phyloP scores from a whole-genome alignment of 2,797 vertebrate genomes.

The Leptoclinus maculatus region DNA sequence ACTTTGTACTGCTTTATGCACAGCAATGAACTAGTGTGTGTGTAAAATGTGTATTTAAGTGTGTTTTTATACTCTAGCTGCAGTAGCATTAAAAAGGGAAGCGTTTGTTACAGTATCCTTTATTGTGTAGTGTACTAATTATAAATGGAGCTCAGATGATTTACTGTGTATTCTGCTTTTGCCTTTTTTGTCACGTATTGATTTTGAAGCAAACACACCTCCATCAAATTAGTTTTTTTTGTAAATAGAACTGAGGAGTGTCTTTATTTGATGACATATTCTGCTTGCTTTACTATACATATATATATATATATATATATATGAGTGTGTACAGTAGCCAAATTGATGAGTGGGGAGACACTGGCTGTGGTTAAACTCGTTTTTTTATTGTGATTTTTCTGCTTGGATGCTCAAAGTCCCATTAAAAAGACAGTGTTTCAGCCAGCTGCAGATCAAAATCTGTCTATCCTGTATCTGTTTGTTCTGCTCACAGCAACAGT shows the following conservation, averaged over 20 bases:
- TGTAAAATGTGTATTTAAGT: slow-evolving; percentile 73
- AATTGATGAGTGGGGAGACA: slow-evolving; percentile 8
- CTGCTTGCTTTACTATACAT: slow-evolving; percentile 33
- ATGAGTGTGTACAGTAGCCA: slow-evolving; percentile 18
- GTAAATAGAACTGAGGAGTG: slow-evolving; percentile 68
- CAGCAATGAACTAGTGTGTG: slow-evolving; percentile 76
- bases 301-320: too few relatives aligned
- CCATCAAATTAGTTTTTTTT: slow-evolving; percentile 36
- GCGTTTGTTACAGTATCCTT: slow-evolving; percentile 44
- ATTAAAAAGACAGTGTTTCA: slow-evolving; percentile 8
- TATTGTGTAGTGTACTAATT: slow-evolving; percentile 60
- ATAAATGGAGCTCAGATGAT: slow-evolving; percentile 54
- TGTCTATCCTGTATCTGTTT: slow-evolving; percentile 12
- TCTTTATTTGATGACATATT: slow-evolving; percentile 44
- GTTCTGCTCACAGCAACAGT: slow-evolving; percentile 6
- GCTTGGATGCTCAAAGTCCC: not conserved
- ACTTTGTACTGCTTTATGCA: slow-evolving; percentile 73
- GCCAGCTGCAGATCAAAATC: not conserved
- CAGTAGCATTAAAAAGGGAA: slow-evolving; percentile 77
- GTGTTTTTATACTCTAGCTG: slow-evolving; percentile 68
- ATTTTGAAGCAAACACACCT: slow-evolving; percentile 43
- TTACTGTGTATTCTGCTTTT: slow-evolving; percentile 45
- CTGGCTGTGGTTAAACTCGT: slow-evolving; percentile 2
- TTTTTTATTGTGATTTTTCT: slow-evolving; percentile 10
- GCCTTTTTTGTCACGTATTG: slow-evolving; percentile 14